Evolutionary conservation across 2,113 vertebrate species (phyloP).

Genomic region (Peromyscus californicus): DNA sequence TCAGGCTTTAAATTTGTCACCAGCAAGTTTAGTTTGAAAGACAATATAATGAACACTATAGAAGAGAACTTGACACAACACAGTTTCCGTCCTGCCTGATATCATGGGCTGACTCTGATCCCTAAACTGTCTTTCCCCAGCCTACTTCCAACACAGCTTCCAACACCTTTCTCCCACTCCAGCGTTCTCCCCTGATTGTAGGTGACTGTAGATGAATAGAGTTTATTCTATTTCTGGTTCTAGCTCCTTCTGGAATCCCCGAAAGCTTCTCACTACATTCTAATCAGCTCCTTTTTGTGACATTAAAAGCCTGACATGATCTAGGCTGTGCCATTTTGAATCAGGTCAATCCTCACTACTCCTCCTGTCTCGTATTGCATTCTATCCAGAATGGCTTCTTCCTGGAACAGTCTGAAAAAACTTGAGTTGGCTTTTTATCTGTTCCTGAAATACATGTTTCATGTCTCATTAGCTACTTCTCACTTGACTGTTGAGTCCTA

Average conservation of each 20-base stretch:
- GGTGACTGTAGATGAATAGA: background rate
- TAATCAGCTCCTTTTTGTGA: background rate
- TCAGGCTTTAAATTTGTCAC: constrained; percentile 29
- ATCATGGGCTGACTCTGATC: background rate
- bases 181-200: background rate
- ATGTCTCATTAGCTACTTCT: background rate
- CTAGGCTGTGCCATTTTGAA: background rate
- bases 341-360: background rate
- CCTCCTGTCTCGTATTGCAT: background rate
- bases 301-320: background rate
- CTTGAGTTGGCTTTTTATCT: background rate
- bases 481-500: background rate
- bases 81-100: background rate
- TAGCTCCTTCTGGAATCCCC: background rate
- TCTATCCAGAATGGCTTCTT: background rate
- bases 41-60: background rate
- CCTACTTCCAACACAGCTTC: background rate
- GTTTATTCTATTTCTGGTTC: background rate
- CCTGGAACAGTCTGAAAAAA: background rate
- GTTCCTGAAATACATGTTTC: background rate
- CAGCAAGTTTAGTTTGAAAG: constrained; percentile 18
- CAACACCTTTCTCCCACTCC: rapidly evolving
- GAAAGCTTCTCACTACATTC: background rate
- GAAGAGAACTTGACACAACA: background rate
- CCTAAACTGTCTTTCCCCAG: background rate